These are phyloP conservation scores for Clarias magur DNA, from an alignment of 2,113 vertebrate genomes.

Conservation along the genomic window DNA sequence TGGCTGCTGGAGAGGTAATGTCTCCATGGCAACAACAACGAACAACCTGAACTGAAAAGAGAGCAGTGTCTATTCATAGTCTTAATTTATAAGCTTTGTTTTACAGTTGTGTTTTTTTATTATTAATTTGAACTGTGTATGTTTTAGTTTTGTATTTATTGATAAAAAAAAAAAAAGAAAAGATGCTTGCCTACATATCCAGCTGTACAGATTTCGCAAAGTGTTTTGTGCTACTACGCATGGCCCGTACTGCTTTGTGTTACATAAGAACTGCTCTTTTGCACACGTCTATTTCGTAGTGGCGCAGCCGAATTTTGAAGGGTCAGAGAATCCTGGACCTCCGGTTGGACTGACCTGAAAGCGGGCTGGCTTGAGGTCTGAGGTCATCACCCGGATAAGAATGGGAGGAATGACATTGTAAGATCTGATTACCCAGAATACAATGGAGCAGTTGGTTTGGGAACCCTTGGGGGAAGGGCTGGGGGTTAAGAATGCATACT, in stretches of 20 bases:
- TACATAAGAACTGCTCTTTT: conserved; percentile 70
- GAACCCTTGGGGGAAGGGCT: conserved; percentile 15
- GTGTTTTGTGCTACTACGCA: conserved; percentile 64
- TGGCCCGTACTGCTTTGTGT: conserved; percentile 64
- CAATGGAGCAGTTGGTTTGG: conserved; percentile 41
- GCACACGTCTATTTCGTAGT: conserved; percentile 77
- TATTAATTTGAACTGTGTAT: conserved; percentile 74
- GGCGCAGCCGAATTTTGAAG: conserved; percentile 49
- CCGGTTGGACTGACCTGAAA: conserved; percentile 56
- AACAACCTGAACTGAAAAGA: conserved; percentile 45
- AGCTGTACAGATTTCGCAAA: conserved; percentile 48
- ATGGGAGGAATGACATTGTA: conserved; percentile 66
- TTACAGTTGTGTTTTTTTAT: conserved; percentile 71
- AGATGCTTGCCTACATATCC: conserved; percentile 79
- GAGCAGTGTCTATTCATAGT: conserved; percentile 60
- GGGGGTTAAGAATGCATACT: conserved; percentile 2
- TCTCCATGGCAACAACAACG: conserved; percentile 61
- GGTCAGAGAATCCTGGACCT: conserved; percentile 33
- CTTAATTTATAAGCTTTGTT: conserved; percentile 70
- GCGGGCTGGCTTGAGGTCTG: conserved; percentile 46
- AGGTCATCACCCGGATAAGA: conserved; percentile 47
- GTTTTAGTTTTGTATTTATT: conserved; percentile 91
- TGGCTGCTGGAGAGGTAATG: conserved; percentile 50
- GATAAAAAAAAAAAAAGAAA: conserved; percentile 59
- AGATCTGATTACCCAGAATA: conserved; percentile 59